phyloP scores from a whole-genome alignment of 2,113 vertebrate genomes.

The Anguilla rostrata region DNA sequence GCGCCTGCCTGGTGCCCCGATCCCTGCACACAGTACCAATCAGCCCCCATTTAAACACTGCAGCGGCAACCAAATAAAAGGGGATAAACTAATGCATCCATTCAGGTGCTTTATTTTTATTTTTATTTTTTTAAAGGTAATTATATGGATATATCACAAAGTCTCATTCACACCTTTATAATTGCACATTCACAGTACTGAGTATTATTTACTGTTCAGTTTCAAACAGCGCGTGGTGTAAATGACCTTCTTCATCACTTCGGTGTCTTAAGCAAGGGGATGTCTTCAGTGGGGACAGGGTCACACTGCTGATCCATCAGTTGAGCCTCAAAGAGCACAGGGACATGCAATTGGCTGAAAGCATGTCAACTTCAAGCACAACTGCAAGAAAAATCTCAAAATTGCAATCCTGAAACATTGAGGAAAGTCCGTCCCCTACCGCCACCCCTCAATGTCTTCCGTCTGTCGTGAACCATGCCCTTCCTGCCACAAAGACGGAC shows the following conservation, averaged over 20 bases:
- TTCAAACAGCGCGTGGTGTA: neutral
- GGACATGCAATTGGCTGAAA: conserved; percentile 8
- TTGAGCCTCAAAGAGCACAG: neutral
- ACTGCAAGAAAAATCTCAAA: neutral
- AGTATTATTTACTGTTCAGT: neutral
- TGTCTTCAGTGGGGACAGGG: neutral
- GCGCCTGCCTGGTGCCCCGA: neutral
- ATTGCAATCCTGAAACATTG: neutral
- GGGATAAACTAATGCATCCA: neutral
- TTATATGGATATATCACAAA: neutral
- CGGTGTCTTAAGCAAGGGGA: neutral
- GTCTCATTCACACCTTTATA: neutral
- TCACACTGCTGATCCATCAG: neutral
- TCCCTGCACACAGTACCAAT: conserved; percentile 9
- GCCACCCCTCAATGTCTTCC: no score
- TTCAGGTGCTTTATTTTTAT: no score
- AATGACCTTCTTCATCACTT: neutral
- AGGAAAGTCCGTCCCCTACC: neutral
- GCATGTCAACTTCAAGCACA: neutral
- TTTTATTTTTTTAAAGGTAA: neutral
- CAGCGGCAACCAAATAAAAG: neutral
- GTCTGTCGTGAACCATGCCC: neutral
- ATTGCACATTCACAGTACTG: neutral
- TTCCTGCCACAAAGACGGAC: neutral
- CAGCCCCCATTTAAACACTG: conserved; percentile 24